Base-by-base conservation (phyloP, 2,113 vertebrate genomes). In the Plecturocebus donacophilus region DNA sequence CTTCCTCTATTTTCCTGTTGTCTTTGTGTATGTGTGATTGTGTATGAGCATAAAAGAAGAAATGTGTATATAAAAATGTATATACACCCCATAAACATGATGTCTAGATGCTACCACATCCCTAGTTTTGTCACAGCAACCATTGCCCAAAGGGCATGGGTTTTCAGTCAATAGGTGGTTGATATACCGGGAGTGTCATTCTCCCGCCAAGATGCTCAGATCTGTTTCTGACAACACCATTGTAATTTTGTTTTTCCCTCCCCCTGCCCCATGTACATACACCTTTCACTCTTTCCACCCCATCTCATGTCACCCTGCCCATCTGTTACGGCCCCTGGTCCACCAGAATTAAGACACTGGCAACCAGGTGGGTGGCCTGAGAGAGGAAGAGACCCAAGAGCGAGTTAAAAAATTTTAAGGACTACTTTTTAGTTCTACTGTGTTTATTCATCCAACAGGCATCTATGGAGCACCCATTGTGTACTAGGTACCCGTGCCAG, bases 1-100 rank as follows among this genome's bases (percentile, higher is more conserved):
- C 99, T 99, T 98, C 99, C 98, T 98, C 98, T 93, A 96, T 97
- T 98, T 99, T 98, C 98, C 97, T 98, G 95, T 98, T 98, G 98
- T 99, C 97, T 98, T 97, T 98, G 98, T 99, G 98, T 97, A 97
- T 98, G 97, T 98, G 97, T 95, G 52, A 52, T 64, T 97, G 97
- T 97, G 87, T 97, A 47, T 95, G 85, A 84, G 47, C 54, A 87
- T 89, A 97, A 87, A 54, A 52, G 73, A 86, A 94, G 90, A 93
- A 80, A 45, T 35, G 32, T 68, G 5, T 87, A 40, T 96, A 61
- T 85, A 80, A 77, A 89, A 91, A 71, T 82, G 45, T 64, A 54
- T 73, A 61, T 49, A 94, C 23, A 76, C 87, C 90, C 95, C 93
- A 0, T 96, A 88, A 98, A 98, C 97, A 98, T 98, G 97, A 95